phyloP scores from a whole-genome alignment of 2,797 vertebrate species.

The Esox lucius region DNA sequence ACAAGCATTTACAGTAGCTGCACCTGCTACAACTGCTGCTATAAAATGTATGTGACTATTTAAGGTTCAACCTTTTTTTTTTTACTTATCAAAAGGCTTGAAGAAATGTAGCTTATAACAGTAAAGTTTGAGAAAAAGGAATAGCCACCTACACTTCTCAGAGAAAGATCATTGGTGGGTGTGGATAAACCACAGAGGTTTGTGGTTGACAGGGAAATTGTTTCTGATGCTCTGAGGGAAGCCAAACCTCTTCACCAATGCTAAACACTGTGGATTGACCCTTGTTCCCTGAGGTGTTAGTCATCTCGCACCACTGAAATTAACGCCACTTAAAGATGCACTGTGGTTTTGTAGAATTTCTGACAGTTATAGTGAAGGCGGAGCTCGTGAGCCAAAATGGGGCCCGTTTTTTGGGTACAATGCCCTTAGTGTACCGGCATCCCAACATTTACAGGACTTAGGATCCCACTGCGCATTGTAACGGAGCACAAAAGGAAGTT shows the following conservation, averaged over 20 bases:
- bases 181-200: conserved; percentile 6
- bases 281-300: conserved; percentile 14
- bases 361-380: too few relatives aligned
- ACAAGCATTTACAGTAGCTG: too few relatives aligned
- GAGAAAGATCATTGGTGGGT: neutral
- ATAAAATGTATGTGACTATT: too few relatives aligned
- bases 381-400: too few relatives aligned
- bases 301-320: neutral
- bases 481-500: neutral
- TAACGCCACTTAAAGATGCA: neutral
- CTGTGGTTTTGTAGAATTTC: too few relatives aligned
- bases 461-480: neutral
- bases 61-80: too few relatives aligned
- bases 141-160: neutral
- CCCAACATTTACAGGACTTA: too few relatives aligned
- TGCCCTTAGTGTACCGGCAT: too few relatives aligned
- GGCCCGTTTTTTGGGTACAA: too few relatives aligned
- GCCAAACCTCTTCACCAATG: conserved; percentile 32
- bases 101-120: neutral
- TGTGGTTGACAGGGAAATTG: conserved; percentile 23
- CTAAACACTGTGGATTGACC: conserved; percentile 31
- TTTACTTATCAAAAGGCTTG: too few relatives aligned
- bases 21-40: too few relatives aligned
- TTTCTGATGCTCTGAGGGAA: conserved; percentile 15
- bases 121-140: conserved; percentile 26